Percentiles rank a stretch among this genome's conserved stretches.
Conservation (phyloP, 2,797 vertebrate species). For the Lateolabrax maculatus region DNA sequence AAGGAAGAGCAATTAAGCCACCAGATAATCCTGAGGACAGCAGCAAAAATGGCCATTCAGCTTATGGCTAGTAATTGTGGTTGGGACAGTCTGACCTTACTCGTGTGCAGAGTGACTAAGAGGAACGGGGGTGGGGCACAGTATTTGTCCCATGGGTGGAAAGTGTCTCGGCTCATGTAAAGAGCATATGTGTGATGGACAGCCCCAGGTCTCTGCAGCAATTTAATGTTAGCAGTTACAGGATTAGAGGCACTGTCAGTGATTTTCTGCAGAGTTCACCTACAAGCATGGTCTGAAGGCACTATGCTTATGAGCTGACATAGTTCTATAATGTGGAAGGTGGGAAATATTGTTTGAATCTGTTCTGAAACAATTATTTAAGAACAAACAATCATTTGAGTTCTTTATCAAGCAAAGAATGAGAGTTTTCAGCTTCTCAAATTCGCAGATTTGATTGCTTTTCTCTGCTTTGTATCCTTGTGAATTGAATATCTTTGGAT, state of each 20-base stretch:
- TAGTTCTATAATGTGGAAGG: neutral
- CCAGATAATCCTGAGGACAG: conserved; percentile 79
- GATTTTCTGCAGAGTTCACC: conserved; percentile 2
- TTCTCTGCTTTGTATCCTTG: neutral
- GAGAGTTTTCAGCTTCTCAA: neutral
- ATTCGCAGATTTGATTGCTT: neutral
- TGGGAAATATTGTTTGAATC: neutral
- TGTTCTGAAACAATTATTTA: neutral
- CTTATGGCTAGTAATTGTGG: conserved; percentile 82
- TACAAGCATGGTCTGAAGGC: neutral
- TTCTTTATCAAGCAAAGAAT: neutral
- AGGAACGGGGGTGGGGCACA: conserved; percentile 67
- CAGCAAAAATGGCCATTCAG: conserved; percentile 80
- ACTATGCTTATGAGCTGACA: neutral
- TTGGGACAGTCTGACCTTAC: conserved; percentile 82
- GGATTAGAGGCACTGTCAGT: conserved; percentile 14
- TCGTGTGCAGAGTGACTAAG: conserved; percentile 70
- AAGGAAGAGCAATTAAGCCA: conserved; percentile 77
- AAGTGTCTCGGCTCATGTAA: conserved; percentile 45
- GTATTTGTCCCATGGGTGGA: conserved; percentile 66
- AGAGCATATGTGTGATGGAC: conserved; percentile 53
- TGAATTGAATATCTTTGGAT: neutral
- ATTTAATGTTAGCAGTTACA: conserved; percentile 32
- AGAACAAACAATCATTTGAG: neutral
- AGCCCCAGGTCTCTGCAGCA: conserved; percentile 23